These are phyloP conservation scores for Tragopan temminckii DNA, from an alignment of 2,797 vertebrate genomes.

Conservation along the genomic window DNA sequence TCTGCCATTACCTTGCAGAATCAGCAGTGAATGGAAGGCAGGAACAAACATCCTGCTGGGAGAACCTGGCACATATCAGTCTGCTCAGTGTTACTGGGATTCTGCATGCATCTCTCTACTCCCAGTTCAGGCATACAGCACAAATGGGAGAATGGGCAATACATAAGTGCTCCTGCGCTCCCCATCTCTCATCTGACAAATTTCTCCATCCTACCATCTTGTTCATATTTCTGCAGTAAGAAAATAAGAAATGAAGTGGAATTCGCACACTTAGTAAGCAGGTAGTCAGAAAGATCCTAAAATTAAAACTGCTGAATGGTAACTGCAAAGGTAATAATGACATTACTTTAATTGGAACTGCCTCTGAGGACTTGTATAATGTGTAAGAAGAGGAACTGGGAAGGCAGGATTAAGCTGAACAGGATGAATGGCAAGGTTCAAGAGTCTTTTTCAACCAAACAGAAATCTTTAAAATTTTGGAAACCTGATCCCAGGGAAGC, in stretches of 20 bases:
- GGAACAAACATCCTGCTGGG: not conserved
- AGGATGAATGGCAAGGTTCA: slow-evolving; percentile 62
- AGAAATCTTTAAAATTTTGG: slow-evolving; percentile 69
- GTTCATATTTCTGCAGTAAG: not conserved
- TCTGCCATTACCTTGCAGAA: not conserved
- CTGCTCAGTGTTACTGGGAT: not conserved
- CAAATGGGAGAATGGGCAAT: not conserved
- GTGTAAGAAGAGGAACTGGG: slow-evolving; percentile 34
- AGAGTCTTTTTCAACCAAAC: slow-evolving; percentile 58
- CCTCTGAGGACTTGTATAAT: not conserved
- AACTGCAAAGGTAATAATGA: not conserved
- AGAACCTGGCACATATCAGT: not conserved
- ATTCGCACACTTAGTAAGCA: not conserved
- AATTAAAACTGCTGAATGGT: not conserved
- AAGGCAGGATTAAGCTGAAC: slow-evolving; percentile 66
- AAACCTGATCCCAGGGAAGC: slow-evolving; percentile 64
- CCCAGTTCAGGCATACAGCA: not conserved
- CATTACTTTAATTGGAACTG: not conserved
- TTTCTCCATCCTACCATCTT: not conserved
- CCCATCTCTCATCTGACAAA: not conserved
- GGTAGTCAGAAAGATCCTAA: not conserved
- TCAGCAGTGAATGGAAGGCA: not conserved
- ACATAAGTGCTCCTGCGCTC: not conserved
- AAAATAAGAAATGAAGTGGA: not conserved
- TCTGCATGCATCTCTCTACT: not conserved